A percentile compares a stretch with the other conserved stretches of the same genome.
phyloP scores from a whole-genome alignment of 1,140 invertebrate genomes.

The Microvelia longipes region DNA sequence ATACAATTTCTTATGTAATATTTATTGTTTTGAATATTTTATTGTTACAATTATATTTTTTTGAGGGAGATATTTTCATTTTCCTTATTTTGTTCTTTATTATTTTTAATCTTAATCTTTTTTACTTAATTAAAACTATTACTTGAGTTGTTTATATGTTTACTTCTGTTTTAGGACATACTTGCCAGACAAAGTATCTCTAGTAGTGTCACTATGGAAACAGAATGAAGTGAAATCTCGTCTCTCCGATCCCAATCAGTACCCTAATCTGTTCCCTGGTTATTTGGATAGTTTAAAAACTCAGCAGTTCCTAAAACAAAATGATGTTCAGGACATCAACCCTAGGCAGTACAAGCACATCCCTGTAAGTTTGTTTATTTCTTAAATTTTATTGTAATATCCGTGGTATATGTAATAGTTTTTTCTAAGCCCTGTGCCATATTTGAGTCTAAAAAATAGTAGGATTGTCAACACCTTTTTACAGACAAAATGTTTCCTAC shows the following conservation, averaged over 20 bases:
- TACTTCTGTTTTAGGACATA: conserved; percentile 83
- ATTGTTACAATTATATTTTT: too few relatives aligned
- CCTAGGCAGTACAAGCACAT: background rate
- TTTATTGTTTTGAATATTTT: too few relatives aligned
- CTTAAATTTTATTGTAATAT: background rate
- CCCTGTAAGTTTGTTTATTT: background rate
- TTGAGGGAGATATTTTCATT: too few relatives aligned
- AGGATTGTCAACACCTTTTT: too few relatives aligned
- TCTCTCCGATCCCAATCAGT: conserved; percentile 85
- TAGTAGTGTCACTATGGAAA: conserved; percentile 71
- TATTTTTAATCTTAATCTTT: too few relatives aligned
- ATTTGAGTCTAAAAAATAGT: background rate
- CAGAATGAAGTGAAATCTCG: conserved; percentile 49
- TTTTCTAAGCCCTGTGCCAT: background rate
- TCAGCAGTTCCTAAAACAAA: conserved; percentile 43
- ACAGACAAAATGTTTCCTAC: too few relatives aligned
- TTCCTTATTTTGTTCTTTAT: too few relatives aligned
- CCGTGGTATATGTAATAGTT: background rate
- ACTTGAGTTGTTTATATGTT: too few relatives aligned
- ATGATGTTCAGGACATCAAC: background rate
- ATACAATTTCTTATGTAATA: too few relatives aligned
- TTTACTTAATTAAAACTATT: too few relatives aligned
- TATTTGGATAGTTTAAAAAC: conserved; percentile 57
- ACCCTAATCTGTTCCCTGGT: conserved; percentile 92
- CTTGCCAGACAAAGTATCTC: conserved; percentile 73